Evolutionary conservation across 2,888 invertebrate genomes (phyloP).

Genomic region (Anodontia alba): DNA sequence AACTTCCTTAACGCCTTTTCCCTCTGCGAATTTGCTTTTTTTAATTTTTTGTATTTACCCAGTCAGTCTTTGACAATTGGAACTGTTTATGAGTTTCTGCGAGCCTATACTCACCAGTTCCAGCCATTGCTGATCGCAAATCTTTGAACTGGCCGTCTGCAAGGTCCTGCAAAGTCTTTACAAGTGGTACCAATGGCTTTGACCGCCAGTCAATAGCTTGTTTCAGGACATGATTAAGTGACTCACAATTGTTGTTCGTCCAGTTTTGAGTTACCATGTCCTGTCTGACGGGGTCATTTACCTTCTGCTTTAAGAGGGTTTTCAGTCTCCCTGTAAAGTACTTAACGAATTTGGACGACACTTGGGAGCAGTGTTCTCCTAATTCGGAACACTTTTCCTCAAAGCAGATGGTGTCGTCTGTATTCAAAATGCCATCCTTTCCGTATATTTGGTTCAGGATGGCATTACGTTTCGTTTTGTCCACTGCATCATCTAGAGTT

Average conservation of each 20-base stretch:
- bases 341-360: not conserved
- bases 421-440: not conserved
- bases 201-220: no score
- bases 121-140: no score
- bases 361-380: not conserved
- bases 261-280: not conserved
- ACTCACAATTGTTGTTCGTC: not conserved
- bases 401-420: conserved; percentile 3
- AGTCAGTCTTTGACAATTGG: no score
- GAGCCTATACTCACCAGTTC: no score
- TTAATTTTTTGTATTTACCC: no score
- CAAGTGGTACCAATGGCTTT: no score
- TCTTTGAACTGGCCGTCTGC: no score
- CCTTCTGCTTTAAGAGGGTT: not conserved
- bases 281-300: not conserved
- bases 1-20: no score
- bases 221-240: no score
- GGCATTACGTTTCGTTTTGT: not conserved
- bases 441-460: not conserved
- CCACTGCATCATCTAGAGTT: not conserved
- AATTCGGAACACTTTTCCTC: not conserved
- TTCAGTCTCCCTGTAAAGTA: not conserved
- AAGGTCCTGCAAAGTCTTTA: no score
- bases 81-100: no score
- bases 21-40: no score